phyloP scores from a whole-genome alignment of 2,888 invertebrate genomes.

The Cyaniris semiargus region DNA sequence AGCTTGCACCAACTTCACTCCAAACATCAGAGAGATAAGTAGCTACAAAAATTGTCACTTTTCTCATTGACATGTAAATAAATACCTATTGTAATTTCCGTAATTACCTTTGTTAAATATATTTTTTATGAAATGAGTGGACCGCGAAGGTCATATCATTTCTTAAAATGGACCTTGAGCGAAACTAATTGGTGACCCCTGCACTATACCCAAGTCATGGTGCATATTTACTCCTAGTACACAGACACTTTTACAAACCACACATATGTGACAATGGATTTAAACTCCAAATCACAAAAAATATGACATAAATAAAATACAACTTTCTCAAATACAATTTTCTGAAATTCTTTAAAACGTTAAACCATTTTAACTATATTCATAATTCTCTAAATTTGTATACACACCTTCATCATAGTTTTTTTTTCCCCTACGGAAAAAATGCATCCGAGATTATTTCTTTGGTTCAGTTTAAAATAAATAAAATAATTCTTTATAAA shows the following conservation, averaged over 20 bases:
- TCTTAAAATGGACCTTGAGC: no score
- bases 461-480: neutral
- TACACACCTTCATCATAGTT: neutral
- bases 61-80: no score
- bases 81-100: no score
- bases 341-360: neutral
- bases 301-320: neutral
- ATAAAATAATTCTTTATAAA: neutral
- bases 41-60: no score
- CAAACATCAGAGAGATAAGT: no score
- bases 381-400: neutral
- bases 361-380: neutral
- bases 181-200: no score
- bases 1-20: no score
- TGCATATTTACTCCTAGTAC: neutral
- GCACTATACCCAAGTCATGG: neutral
- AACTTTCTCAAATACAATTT: no score
- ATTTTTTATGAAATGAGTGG: no score
- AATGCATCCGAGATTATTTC: neutral
- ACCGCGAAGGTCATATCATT: no score
- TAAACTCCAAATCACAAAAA: neutral
- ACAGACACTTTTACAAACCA: neutral
- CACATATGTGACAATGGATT: neutral
- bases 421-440: neutral
- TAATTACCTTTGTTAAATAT: no score